Conservation (phyloP, 2,888 invertebrate genomes). For the Ornithoptera alexandrae region DNA sequence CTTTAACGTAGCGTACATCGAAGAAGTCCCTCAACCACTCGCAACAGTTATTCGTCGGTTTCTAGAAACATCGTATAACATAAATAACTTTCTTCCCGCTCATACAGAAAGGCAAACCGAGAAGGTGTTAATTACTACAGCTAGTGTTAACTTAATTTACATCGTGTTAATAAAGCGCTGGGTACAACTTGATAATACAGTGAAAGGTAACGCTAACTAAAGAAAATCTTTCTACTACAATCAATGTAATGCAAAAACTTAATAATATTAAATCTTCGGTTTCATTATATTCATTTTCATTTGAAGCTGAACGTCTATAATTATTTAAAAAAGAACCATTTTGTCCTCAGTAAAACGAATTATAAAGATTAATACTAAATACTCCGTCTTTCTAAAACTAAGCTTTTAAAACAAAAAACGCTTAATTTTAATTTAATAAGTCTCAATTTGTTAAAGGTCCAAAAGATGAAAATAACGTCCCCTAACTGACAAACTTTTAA, state of each 20-base stretch:
- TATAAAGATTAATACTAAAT: too few species aligned
- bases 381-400: too few species aligned
- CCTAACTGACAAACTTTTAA: not conserved
- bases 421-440: too few species aligned
- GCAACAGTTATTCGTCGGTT: constrained; percentile 67
- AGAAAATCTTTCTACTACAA: too few species aligned
- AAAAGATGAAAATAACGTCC: not conserved
- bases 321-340: not conserved
- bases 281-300: too few species aligned
- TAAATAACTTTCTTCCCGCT: not conserved
- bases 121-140: not conserved
- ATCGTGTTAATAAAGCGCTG: not conserved
- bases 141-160: not conserved
- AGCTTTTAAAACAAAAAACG: too few species aligned
- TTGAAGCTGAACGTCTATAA: too few species aligned
- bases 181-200: too few species aligned
- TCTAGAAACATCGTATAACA: constrained; percentile 46
- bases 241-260: too few species aligned
- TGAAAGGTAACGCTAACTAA: too few species aligned
- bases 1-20: constrained; percentile 86
- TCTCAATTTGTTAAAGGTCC: not conserved
- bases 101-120: not conserved
- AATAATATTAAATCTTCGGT: too few species aligned
- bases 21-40: constrained; percentile 85
- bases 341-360: too few species aligned